These are phyloP conservation scores for Drosophila basisetae DNA, from an alignment of 2,888 invertebrate species.

Conservation along the genomic window DNA sequence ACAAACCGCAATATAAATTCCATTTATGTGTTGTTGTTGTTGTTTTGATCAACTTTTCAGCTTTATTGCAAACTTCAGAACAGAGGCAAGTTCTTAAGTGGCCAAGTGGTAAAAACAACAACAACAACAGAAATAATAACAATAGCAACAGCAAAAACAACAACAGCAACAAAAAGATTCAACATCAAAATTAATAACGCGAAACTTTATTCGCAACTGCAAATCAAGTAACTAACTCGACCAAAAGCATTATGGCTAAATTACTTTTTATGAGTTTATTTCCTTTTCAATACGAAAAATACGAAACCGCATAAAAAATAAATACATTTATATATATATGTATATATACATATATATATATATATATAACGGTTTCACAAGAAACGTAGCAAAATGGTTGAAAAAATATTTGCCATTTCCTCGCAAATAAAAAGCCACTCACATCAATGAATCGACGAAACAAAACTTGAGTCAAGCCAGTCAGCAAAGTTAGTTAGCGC, in stretches of 20 bases:
- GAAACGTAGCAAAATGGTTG: conserved; percentile 6
- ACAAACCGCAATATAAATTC: conserved; percentile 31
- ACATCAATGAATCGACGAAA: conserved; percentile 77
- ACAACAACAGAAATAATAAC: conserved; percentile 3
- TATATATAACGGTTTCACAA: conserved; percentile 2
- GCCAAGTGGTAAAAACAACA: conserved; percentile 23
- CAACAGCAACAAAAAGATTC: conserved; percentile 45
- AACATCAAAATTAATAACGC: conserved; percentile 77
- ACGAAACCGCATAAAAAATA: conserved; percentile 23
- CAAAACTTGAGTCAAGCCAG: conserved; percentile 55
- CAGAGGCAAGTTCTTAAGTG: conserved; percentile 69
- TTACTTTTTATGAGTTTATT: conserved; percentile 81
- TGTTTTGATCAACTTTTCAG: conserved; percentile 41
- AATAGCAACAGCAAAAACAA: conserved; percentile 26
- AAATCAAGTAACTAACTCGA: conserved; percentile 79
- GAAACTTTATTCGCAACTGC: conserved; percentile 81
- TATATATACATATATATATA: neutral
- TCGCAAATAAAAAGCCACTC: conserved; percentile 79
- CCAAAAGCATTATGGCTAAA: conserved; percentile 80
- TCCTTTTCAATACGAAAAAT: conserved; percentile 65
- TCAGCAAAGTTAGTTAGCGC: conserved; percentile 6
- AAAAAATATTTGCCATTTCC: conserved; percentile 55
- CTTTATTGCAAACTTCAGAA: conserved; percentile 46
- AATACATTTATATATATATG: conserved; percentile 2
- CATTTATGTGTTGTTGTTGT: conserved; percentile 14